Conservation (phyloP, 2,113 vertebrate genomes). For the Myxocyprinus asiaticus region DNA sequence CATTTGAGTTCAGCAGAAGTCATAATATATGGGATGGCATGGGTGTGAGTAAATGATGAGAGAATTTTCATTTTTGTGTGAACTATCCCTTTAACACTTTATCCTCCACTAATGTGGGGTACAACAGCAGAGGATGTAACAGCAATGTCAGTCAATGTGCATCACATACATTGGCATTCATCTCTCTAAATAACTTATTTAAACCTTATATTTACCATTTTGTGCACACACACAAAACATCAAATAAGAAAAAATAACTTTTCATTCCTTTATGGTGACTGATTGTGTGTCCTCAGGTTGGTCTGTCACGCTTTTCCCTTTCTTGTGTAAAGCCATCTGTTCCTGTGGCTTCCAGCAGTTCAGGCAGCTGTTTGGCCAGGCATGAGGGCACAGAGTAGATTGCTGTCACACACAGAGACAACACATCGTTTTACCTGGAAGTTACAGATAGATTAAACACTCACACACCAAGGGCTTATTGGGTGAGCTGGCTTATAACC, state of each 20-base stretch:
- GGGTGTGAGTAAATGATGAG: no score
- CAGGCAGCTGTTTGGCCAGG: slow-evolving; percentile 62
- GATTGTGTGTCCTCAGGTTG: slow-evolving; percentile 16
- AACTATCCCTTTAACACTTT: no score
- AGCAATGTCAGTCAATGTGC: no score
- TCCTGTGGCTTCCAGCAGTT: slow-evolving; percentile 61
- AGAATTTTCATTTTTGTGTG: no score
- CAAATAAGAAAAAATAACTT: neutral
- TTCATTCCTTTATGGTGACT: slow-evolving; percentile 16
- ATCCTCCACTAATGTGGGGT: no score
- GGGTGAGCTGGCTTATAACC: slow-evolving; percentile 51
- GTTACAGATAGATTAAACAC: slow-evolving; percentile 58
- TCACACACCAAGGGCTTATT: slow-evolving; percentile 46
- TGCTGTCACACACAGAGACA: slow-evolving; percentile 56
- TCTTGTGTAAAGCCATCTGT: slow-evolving; percentile 61
- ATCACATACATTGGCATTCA: no score
- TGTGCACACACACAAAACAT: neutral
- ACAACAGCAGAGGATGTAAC: no score
- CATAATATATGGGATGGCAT: no score
- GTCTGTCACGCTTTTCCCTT: slow-evolving; percentile 28
- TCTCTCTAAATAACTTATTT: no score
- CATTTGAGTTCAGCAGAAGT: no score
- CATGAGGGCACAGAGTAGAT: slow-evolving; percentile 47
- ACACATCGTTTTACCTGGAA: slow-evolving; percentile 61
- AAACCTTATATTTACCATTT: neutral